A percentile compares a stretch with the other conserved stretches of the same genome.
Evolutionary conservation across 2,888 invertebrate species (phyloP).

Genomic region (Scaptomyza flava): DNA sequence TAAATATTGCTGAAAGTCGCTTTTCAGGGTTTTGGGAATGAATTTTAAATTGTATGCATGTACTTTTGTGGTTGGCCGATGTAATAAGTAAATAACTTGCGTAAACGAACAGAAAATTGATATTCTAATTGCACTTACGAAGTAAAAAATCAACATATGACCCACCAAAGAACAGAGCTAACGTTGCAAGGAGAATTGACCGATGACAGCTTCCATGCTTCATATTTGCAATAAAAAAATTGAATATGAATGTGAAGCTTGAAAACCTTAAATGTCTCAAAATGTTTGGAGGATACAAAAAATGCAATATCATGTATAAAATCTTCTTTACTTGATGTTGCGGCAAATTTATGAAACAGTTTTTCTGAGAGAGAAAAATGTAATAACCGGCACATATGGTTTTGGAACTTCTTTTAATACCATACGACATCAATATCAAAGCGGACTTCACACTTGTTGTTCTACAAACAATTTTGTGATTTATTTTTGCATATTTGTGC

Average conservation of each 20-base stretch:
- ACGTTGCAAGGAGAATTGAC: neutral
- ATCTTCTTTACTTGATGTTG: neutral
- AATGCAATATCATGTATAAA: constrained; percentile 13
- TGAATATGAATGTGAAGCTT: constrained; percentile 27
- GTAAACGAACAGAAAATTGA: constrained; percentile 25
- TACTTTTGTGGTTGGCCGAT: constrained; percentile 11
- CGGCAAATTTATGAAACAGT: neutral
- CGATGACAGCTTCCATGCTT: neutral
- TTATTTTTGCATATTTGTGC: constrained; percentile 15
- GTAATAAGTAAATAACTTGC: constrained; percentile 52
- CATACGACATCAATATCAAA: too few species aligned
- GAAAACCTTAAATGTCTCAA: constrained; percentile 13
- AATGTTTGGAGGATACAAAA: neutral
- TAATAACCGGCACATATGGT: too few species aligned
- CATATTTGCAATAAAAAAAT: neutral
- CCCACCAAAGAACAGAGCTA: constrained; percentile 17
- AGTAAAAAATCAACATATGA: neutral
- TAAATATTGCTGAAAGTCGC: constrained; percentile 33
- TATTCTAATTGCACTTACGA: constrained; percentile 17
- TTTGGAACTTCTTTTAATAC: too few species aligned
- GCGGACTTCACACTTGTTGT: too few species aligned
- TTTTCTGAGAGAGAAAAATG: too few species aligned
- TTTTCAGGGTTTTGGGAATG: constrained; percentile 22
- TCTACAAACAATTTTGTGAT: too few species aligned
- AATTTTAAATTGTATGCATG: constrained; percentile 55